phyloP scores from a whole-genome alignment of 2,888 invertebrate genomes.

The Lithosia quadra region DNA sequence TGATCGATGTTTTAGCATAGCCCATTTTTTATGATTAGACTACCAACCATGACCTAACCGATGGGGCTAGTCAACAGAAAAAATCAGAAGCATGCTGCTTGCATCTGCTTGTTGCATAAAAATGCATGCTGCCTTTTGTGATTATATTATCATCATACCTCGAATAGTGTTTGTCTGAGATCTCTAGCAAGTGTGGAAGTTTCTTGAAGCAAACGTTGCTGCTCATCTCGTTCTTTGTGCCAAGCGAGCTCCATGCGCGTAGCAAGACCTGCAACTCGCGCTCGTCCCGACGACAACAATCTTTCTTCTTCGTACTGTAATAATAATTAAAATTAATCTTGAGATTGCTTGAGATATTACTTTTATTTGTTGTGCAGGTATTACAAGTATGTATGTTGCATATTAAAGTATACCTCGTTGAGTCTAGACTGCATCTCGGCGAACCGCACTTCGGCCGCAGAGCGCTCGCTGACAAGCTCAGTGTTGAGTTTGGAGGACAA shows the following conservation, averaged over 20 bases:
- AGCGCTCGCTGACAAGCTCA: slow-evolving; percentile 95
- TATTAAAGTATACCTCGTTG: slow-evolving; percentile 88
- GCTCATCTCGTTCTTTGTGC: slow-evolving; percentile 97
- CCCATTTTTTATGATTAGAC: background rate
- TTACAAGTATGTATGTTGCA: background rate
- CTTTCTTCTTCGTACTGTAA: slow-evolving; percentile 94
- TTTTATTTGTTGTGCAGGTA: too few relatives aligned
- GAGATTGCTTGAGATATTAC: too few relatives aligned
- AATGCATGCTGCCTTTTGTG: too few relatives aligned
- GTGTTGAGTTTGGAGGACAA: slow-evolving; percentile 94
- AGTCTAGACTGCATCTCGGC: slow-evolving; percentile 96
- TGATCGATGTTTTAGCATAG: background rate
- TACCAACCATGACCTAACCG: background rate
- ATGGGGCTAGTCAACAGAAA: too few relatives aligned
- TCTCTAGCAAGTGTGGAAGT: slow-evolving; percentile 96
- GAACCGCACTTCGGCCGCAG: slow-evolving; percentile 94
- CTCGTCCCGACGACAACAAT: slow-evolving; percentile 93
- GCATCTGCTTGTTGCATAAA: too few relatives aligned
- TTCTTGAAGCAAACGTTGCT: slow-evolving; percentile 95
- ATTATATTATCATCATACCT: slow-evolving; percentile 80
- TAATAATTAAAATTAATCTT: background rate
- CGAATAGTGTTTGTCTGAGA: slow-evolving; percentile 94
- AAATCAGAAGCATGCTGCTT: too few relatives aligned
- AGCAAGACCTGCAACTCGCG: slow-evolving; percentile 94
- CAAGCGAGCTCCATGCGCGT: slow-evolving; percentile 96